Evolutionary conservation across 2,113 vertebrate genomes (phyloP), one percentile per base, ranked within the genome.

Genomic region (Onychostruthus taczanowskii): DNA sequence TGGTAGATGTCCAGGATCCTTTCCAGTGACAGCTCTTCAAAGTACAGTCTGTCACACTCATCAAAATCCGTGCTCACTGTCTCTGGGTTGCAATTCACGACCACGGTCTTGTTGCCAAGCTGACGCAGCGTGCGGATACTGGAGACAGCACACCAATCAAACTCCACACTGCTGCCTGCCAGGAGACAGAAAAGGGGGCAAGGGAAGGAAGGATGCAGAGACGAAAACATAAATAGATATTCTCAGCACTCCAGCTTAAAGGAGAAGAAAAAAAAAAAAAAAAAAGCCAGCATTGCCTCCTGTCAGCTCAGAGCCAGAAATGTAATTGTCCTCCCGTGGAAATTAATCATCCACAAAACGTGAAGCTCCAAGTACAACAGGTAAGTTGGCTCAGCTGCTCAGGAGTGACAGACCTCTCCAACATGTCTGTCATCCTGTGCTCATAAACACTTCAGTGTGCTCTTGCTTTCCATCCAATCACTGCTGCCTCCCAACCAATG

Each of bases 11-110:
- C 99, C 95, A 99, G 96, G 96, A 99, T 98, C 91, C 99, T 99
- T 94, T 99, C 99, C 94, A 99, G 97, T 24, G 99, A 99, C 95
- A 99, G 95, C 95, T 99, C 99, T 96, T 99, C 99, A 92, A 99
- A 99, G 97, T 99, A 99, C 64, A 99, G 98, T 79, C 98, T 99
- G 98, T 99, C 99, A 78, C 99, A 99, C 97, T 99, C 99, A 89
- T 99, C 99, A 91, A 99, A 99, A 96, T 99, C 99, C 1, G 99
- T 99, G 98, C 99, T 99, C 97, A 99, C 99, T 0, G 99, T 99
- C 98, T 99, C 99, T 0, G 99, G 99, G 96, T 99, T 99, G 97
- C 99, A 99, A 97, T 99, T 99, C 91, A 99, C 98, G 6, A 99
- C 99, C 30, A 99, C 98, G 0, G 99, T 99, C 98, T 97, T 98